Conservation (phyloP, 2,888 invertebrate species). For the Eupithecia subumbrata region DNA sequence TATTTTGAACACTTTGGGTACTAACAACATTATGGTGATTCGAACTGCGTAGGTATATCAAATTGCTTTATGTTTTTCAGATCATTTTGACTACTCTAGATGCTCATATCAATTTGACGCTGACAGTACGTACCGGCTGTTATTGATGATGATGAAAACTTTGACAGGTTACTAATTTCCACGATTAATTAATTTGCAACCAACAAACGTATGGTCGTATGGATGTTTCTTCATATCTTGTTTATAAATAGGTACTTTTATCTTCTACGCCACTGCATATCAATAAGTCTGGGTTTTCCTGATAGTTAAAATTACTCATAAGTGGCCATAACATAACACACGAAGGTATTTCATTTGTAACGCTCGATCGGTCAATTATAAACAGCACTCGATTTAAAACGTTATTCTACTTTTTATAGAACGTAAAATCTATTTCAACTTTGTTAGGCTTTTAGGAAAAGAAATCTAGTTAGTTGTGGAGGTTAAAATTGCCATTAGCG, state of each 20-base stretch:
- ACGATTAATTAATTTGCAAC: neutral
- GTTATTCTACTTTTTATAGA: neutral
- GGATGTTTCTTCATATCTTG: neutral
- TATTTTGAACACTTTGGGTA: too few species aligned
- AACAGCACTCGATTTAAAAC: neutral
- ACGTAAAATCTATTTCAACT: neutral
- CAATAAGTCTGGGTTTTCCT: slow-evolving; percentile 37
- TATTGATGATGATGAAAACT: neutral
- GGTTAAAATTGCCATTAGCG: neutral
- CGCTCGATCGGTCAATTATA: slow-evolving; percentile 12
- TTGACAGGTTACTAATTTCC: neutral
- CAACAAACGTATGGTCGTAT: neutral
- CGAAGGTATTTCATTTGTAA: slow-evolving; percentile 19
- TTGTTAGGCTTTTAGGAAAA: neutral
- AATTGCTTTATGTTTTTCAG: too few species aligned
- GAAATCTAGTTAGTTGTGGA: neutral
- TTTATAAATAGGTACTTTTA: neutral
- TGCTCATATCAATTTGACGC: too few species aligned
- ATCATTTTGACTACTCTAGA: too few species aligned
- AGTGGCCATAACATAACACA: neutral
- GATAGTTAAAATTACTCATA: slow-evolving; percentile 8
- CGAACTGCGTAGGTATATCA: too few species aligned
- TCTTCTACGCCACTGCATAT: slow-evolving; percentile 26
- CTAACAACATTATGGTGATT: too few species aligned
- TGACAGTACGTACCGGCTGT: neutral